Evolutionary conservation across 1,140 invertebrate species (phyloP).

Genomic region (Neotoxoptera formosana): DNA sequence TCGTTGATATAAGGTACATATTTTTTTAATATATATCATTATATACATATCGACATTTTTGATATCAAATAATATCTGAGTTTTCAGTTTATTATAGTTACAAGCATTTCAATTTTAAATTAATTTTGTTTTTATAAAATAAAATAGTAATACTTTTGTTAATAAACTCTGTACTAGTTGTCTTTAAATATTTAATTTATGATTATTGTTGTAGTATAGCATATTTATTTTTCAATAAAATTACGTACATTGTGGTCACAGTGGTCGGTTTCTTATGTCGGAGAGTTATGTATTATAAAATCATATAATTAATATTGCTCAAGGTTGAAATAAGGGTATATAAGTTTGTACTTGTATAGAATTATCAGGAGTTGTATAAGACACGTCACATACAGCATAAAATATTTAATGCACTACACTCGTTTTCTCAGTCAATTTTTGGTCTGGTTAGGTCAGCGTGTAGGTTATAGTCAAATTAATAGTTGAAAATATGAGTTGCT

Average conservation of each 20-base stretch:
- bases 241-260: background rate
- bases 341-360: background rate
- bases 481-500: background rate
- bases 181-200: background rate
- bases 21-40: background rate
- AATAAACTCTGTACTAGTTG: background rate
- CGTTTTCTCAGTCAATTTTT: background rate
- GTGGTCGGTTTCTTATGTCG: background rate
- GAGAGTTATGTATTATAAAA: background rate
- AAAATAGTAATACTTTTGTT: constrained; percentile 8
- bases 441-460: background rate
- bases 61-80: background rate
- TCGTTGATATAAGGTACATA: background rate
- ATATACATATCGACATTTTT: background rate
- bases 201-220: background rate
- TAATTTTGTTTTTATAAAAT: background rate
- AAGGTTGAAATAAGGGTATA: background rate
- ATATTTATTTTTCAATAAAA: constrained; percentile 13
- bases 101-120: background rate
- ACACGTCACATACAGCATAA: background rate
- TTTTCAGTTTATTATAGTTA: background rate
- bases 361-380: background rate
- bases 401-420: background rate
- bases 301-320: background rate
- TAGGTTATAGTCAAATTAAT: background rate